These are phyloP conservation scores for Cephus cinctus DNA, from an alignment of 1,140 invertebrate species.

Conservation along the genomic window DNA sequence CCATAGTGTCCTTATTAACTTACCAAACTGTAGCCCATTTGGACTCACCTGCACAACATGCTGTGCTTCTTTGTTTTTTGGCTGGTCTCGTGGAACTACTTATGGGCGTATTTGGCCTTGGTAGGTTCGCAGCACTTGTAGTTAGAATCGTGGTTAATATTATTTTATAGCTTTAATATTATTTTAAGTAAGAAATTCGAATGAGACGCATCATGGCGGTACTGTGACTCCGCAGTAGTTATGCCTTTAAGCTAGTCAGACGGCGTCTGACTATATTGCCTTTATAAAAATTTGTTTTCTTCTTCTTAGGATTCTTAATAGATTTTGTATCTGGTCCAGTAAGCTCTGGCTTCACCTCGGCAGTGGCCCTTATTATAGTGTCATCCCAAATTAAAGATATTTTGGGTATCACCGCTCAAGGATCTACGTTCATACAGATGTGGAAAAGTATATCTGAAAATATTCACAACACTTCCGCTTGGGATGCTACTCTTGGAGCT, in stretches of 20 bases:
- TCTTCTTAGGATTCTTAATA: slow-evolving; percentile 78
- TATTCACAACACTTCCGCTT: slow-evolving; percentile 61
- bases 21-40: slow-evolving; percentile 69
- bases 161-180: too few species aligned
- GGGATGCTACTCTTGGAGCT: slow-evolving; percentile 70
- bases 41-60: slow-evolving; percentile 65
- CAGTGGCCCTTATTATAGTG: slow-evolving; percentile 87
- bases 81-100: slow-evolving; percentile 77
- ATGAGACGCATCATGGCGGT: too few species aligned
- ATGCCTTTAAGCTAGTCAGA: too few species aligned
- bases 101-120: slow-evolving; percentile 85
- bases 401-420: slow-evolving; percentile 74
- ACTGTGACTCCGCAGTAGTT: background rate
- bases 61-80: slow-evolving; percentile 78
- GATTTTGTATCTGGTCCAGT: slow-evolving; percentile 93
- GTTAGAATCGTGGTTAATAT: too few species aligned
- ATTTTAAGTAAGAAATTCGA: too few species aligned
- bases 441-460: slow-evolving; percentile 67
- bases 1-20: slow-evolving; percentile 79
- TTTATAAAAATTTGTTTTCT: slow-evolving; percentile 4
- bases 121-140: too few species aligned
- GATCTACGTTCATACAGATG: slow-evolving; percentile 71
- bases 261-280: too few species aligned
- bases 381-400: slow-evolving; percentile 86
- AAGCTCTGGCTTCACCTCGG: slow-evolving; percentile 90